Conservation (phyloP, 2,113 vertebrate genomes). For the Carollia perspicillata region DNA sequence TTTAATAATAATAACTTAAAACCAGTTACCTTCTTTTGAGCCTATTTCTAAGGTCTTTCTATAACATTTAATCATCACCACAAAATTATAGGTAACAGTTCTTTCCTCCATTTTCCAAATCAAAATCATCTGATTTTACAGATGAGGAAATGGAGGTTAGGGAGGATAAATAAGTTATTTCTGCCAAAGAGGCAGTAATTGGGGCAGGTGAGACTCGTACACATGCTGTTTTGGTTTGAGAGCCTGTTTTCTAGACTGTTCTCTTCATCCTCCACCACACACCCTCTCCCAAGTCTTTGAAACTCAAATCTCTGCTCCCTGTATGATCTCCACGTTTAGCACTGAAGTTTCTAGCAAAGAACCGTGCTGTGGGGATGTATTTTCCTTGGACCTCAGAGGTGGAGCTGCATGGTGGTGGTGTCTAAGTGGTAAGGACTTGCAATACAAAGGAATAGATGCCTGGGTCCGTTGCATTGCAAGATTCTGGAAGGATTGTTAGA, state of each 20-base stretch:
- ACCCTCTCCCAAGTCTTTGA: neutral
- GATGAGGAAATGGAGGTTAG: neutral
- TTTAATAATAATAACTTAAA: neutral
- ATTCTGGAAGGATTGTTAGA: neutral
- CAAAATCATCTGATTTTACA: neutral
- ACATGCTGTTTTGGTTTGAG: neutral
- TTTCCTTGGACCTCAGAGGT: neutral
- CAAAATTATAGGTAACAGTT: neutral
- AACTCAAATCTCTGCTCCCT: neutral
- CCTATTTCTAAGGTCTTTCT: neutral
- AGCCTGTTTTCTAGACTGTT: neutral
- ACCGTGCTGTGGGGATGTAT: neutral
- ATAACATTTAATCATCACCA: neutral
- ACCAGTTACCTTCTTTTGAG: neutral
- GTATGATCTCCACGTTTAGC: neutral
- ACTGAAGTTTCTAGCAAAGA: neutral
- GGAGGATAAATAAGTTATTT: neutral
- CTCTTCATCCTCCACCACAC: neutral
- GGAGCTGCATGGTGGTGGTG: neutral
- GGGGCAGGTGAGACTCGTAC: neutral
- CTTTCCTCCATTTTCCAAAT: neutral
- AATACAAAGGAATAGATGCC: neutral
- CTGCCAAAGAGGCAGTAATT: neutral
- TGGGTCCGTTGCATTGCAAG: neutral
- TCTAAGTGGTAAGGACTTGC: neutral